A percentile compares a stretch with the other conserved stretches of the same genome.
These are phyloP conservation scores for Hymenochirus boettgeri DNA, from an alignment of 2,113 vertebrate species.

Conservation along the genomic window DNA sequence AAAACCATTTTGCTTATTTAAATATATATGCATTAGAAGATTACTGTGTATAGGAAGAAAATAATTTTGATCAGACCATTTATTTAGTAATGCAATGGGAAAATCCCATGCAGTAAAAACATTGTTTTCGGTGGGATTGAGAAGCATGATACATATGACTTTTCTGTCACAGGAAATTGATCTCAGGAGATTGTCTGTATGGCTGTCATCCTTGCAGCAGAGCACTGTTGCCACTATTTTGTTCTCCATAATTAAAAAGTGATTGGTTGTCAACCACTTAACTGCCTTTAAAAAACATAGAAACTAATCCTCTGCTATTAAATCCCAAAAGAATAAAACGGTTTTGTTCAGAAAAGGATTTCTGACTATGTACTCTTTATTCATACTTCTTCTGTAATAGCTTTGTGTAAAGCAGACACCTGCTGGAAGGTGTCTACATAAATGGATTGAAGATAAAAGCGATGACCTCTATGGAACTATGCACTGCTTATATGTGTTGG, in stretches of 20 bases:
- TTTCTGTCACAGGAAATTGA: constrained; percentile 1
- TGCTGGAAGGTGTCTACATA: background rate
- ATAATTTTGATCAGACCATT: too few species aligned
- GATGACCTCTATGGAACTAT: background rate
- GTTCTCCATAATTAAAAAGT: background rate
- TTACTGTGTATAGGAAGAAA: too few species aligned
- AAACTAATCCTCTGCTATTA: background rate
- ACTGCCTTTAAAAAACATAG: constrained; percentile 1
- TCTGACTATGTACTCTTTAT: background rate
- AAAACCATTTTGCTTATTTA: too few species aligned
- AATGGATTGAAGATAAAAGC: background rate
- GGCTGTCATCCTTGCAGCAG: background rate
- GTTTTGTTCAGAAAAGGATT: background rate
- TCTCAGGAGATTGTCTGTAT: background rate
- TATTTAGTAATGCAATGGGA: too few species aligned
- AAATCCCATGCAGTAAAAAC: background rate
- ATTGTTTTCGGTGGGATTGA: background rate
- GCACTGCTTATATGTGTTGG: background rate
- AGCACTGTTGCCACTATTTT: background rate
- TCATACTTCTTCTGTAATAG: background rate
- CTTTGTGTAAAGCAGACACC: background rate
- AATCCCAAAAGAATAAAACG: background rate
- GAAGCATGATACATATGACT: background rate
- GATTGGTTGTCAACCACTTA: constrained; percentile 1
- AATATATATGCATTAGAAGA: too few species aligned